Base-by-base conservation (phyloP, 2,888 invertebrate genomes). In the Polietes domitor region DNA sequence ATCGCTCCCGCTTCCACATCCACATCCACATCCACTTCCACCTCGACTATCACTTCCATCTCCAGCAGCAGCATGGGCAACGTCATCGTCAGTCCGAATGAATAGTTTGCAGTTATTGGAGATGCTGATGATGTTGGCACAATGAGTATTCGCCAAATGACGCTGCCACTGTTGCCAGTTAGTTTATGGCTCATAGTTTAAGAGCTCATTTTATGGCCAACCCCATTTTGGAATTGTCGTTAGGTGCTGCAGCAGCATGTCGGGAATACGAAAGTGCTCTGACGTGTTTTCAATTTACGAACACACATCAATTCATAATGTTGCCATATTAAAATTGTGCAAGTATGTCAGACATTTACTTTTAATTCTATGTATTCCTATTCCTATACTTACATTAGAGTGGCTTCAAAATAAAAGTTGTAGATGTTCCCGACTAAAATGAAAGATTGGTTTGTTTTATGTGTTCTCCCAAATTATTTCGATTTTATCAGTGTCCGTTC, bases 131-230 rank as follows among this genome's bases (percentile, higher is more conserved):
- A 43, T 55, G 72, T 37, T 75, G 26, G 50, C 43, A 41, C 68
- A 41, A 24, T 68, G 43, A 68, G 68, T 68, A 43, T 43, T 68
- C 68, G 15, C 65, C 65, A 65, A 65, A 65, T 65, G 37, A 65
- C 65, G 65, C 43, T 68, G 68, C 53, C 53, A 81, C 50, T 6
- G 72, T 72, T 65, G 53, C 15, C 37, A 68, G 72, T 68, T 73
- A 32, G 65, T 81, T 81, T 81, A 81, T 81, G 65, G 73, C 24
- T 73, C 58, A 58, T 68, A 73, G 63, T 77, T 73, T 68, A 73
- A 81, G 81, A 77, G 77, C 72, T 77, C 55, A 77, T 77, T 77
- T 81, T 73, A 81, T 77, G 65, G 47, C 47, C 68, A 76, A 47
- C 63, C 41, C 41, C 68, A 68, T 77, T 81, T 77, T 47, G 37